A percentile compares a stretch with the other conserved stretches of the same genome.
These are phyloP conservation scores for Ecliptopera silaceata DNA, from an alignment of 2,888 invertebrate genomes.

Conservation along the genomic window DNA sequence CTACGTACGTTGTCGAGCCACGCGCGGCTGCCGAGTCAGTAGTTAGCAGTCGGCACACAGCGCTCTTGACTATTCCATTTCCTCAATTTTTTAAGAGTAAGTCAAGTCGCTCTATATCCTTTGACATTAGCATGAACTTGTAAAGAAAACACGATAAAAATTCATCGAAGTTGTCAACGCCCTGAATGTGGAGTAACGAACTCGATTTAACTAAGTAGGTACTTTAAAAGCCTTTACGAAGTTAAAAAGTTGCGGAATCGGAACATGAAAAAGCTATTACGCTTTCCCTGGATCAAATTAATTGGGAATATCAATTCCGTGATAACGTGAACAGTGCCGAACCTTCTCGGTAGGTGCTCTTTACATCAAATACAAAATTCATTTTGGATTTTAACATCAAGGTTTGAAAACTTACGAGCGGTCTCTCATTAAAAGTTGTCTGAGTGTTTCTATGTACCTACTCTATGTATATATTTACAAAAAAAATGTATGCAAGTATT, in stretches of 20 bases:
- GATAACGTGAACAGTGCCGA: background rate
- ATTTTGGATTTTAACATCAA: no score
- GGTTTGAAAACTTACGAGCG: no score
- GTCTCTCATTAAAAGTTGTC: no score
- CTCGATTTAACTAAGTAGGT: constrained; percentile 14
- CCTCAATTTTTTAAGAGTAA: constrained; percentile 4
- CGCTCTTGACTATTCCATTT: background rate
- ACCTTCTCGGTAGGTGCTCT: no score
- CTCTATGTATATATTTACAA: no score
- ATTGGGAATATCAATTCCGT: constrained; percentile 12
- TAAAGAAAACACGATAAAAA: constrained; percentile 22
- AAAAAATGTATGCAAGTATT: no score
- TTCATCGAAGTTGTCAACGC: constrained; percentile 21
- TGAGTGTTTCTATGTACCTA: no score
- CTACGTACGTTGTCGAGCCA: no score
- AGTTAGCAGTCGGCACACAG: background rate
- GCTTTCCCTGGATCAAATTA: constrained; percentile 12
- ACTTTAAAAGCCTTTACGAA: constrained; percentile 18
- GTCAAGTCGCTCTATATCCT: constrained; percentile 11
- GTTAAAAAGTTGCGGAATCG: constrained; percentile 19
- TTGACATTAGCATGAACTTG: constrained; percentile 16
- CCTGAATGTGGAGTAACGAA: constrained; percentile 18
- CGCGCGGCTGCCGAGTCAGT: no score
- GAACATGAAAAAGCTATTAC: constrained; percentile 25
- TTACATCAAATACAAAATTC: no score